Evolutionary conservation across 53 echinoderm and acorn worm species (phyloP).

Genomic region (Echinarachnius parma): DNA sequence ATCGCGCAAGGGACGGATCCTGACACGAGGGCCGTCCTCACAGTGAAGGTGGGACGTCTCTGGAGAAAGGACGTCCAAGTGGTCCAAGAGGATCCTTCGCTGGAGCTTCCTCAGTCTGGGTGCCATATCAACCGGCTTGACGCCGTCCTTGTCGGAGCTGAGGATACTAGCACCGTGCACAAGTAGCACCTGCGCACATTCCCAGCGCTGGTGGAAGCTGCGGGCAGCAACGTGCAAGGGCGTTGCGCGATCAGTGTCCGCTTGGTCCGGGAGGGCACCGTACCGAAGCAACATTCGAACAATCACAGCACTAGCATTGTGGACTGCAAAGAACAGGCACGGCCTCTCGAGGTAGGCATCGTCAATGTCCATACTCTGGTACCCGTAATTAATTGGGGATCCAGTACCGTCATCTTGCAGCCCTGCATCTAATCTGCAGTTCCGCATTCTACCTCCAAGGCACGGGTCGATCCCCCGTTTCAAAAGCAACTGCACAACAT

Average conservation of each 20-base stretch:
- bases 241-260: slow-evolving; percentile 49
- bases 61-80: slow-evolving; percentile 69
- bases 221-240: slow-evolving; percentile 76
- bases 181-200: slow-evolving; percentile 68
- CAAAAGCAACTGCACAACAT: slow-evolving; percentile 72
- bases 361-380: slow-evolving; percentile 35
- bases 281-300: slow-evolving; percentile 69
- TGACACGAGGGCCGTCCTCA: slow-evolving; percentile 41
- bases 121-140: slow-evolving; percentile 64
- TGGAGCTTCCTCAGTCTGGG: slow-evolving; percentile 69
- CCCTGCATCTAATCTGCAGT: neutral
- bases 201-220: slow-evolving; percentile 63
- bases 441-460: slow-evolving; percentile 1
- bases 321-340: slow-evolving; percentile 68
- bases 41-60: slow-evolving; percentile 45
- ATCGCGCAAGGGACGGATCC: slow-evolving; percentile 60
- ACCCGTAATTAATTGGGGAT: neutral
- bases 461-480: slow-evolving; percentile 77
- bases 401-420: neutral
- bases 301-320: slow-evolving; percentile 65
- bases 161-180: slow-evolving; percentile 68
- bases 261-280: slow-evolving; percentile 63
- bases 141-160: slow-evolving; percentile 50
- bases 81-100: slow-evolving; percentile 71
- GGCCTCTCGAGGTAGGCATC: slow-evolving; percentile 69